Evolutionary conservation across 2,797 vertebrate genomes (phyloP).

Genomic region (Macropodus opercularis): DNA sequence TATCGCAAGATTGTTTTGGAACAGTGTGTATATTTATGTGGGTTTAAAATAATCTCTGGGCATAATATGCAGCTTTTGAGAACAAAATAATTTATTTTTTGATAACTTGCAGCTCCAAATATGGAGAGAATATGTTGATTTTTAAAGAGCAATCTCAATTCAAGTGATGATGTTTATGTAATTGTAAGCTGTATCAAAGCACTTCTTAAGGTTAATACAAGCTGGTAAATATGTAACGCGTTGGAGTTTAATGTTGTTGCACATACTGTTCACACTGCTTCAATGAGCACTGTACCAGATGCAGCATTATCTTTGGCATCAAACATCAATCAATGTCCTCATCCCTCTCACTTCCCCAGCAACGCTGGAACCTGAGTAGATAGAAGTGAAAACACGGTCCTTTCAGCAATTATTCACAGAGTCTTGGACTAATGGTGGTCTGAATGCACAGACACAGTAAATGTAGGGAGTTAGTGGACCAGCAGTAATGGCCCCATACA

Average conservation of each 20-base stretch:
- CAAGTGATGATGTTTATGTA: conserved; percentile 45
- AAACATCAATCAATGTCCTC: conserved; percentile 62
- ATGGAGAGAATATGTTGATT: conserved; percentile 48
- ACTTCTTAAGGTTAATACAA: conserved; percentile 45
- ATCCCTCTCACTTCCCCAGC: conserved; percentile 55
- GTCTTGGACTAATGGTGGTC: conserved; percentile 79
- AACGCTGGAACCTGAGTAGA: conserved; percentile 71
- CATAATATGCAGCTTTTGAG: conserved; percentile 71
- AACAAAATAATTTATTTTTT: conserved; percentile 70
- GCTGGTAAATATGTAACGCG: conserved; percentile 43
- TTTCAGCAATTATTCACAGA: conserved; percentile 83
- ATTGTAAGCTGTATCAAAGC: conserved; percentile 45
- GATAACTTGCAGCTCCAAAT: conserved; percentile 56
- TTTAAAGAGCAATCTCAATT: conserved; percentile 51
- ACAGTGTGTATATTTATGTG: conserved; percentile 66
- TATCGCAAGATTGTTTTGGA: conserved; percentile 73
- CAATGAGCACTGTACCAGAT: conserved; percentile 32
- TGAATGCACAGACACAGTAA: conserved; percentile 77
- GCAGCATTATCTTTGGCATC: conserved; percentile 38
- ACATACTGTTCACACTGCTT: conserved; percentile 17
- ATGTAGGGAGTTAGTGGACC: conserved; percentile 73
- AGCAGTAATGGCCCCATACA: conserved; percentile 76
- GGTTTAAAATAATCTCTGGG: conserved; percentile 61
- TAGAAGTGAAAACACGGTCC: conserved; percentile 70
- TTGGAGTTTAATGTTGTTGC: conserved; percentile 28